phyloP scores from a whole-genome alignment of 2,113 vertebrate species.

The Brienomyrus longianalis region DNA sequence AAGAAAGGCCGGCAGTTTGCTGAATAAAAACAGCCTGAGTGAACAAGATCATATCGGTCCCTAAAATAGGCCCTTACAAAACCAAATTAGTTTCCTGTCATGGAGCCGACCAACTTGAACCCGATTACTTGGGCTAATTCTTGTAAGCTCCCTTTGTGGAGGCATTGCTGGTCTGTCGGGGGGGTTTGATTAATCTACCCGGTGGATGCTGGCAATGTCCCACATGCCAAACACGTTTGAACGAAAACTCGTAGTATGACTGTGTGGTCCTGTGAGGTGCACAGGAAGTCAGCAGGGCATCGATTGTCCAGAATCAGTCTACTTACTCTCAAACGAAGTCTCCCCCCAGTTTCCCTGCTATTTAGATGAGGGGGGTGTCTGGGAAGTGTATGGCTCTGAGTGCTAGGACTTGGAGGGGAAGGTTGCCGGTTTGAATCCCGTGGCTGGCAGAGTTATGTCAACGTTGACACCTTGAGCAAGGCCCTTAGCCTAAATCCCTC shows the following conservation, averaged over 20 bases:
- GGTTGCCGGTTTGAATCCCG: neutral
- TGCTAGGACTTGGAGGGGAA: neutral
- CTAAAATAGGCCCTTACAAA: neutral
- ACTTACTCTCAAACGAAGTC: neutral
- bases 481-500: neutral
- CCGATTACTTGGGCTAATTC: constrained; percentile 12
- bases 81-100: neutral
- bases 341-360: neutral
- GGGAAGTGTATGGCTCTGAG: neutral
- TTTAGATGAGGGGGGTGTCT: neutral
- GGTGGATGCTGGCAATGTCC: neutral
- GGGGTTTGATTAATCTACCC: neutral
- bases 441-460: neutral
- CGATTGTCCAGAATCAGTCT: neutral
- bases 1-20: neutral
- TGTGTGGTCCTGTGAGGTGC: neutral
- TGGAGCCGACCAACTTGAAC: neutral
- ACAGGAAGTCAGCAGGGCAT: neutral
- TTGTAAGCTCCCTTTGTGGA: constrained; percentile 15
- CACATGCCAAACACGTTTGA: neutral
- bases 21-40: neutral
- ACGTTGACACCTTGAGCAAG: neutral
- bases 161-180: neutral
- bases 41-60: constrained; percentile 9
- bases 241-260: neutral